Conservation (phyloP, 1,140 invertebrate species). For the Bradysia coprophila region DNA sequence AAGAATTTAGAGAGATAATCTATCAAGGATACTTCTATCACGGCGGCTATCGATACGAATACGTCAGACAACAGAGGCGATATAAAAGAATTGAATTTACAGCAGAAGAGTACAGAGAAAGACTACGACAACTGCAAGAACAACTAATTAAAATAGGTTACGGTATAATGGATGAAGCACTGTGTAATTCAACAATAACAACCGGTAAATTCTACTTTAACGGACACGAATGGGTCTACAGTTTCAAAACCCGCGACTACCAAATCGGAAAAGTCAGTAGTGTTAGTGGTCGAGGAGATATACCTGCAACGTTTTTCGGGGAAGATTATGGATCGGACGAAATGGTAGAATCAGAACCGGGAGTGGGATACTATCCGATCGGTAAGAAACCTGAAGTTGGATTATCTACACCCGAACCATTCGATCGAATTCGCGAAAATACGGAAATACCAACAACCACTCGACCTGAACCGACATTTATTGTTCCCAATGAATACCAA, state of each 20-base stretch:
- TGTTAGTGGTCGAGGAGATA: not conserved
- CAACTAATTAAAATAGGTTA: not conserved
- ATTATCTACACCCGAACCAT: not conserved
- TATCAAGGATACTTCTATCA: not conserved
- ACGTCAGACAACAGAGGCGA: not conserved
- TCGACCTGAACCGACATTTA: not conserved
- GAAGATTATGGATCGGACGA: constrained; percentile 1
- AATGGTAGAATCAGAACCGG: not conserved
- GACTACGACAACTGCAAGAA: not conserved
- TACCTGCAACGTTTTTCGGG: not conserved
- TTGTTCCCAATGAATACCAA: not conserved
- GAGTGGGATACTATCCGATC: not conserved
- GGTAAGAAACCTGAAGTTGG: not conserved
- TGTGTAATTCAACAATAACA: not conserved
- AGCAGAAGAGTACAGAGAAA: not conserved
- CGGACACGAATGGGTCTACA: constrained; percentile 1
- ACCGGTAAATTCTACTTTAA: not conserved
- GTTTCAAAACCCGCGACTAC: not conserved
- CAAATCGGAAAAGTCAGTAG: not conserved
- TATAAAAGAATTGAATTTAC: not conserved
- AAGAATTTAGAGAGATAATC: not conserved
- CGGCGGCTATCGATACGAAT: not conserved
- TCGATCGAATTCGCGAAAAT: not conserved
- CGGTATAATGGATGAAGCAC: not conserved
- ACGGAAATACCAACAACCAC: not conserved